Evolutionary conservation across 2,888 invertebrate species (phyloP).

Genomic region (Temnothorax rugatulus): DNA sequence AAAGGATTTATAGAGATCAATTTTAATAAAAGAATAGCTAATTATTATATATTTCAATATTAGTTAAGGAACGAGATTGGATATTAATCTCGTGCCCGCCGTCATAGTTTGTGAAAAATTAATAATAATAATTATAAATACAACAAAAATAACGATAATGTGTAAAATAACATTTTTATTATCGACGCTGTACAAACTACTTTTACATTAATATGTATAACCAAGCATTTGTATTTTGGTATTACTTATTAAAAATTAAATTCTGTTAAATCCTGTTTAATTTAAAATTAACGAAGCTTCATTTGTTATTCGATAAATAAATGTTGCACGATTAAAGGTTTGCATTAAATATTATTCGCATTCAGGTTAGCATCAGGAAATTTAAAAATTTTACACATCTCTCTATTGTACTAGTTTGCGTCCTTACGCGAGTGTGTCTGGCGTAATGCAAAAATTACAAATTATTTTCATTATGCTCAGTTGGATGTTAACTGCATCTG

Average conservation of each 20-base stretch:
- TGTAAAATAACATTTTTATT: slow-evolving; percentile 27
- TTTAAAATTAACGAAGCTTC: slow-evolving; percentile 25
- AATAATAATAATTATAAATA: slow-evolving; percentile 19
- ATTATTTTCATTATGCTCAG: slow-evolving; percentile 12
- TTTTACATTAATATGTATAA: slow-evolving; percentile 13
- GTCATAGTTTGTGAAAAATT: background rate
- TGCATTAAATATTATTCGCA: background rate
- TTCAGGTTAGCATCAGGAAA: background rate
- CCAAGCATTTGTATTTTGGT: background rate
- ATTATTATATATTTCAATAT: background rate
- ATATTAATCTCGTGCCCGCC: background rate
- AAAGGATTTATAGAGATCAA: slow-evolving; percentile 2
- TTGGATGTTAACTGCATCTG: slow-evolving; percentile 26
- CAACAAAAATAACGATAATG: background rate
- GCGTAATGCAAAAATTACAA: background rate
- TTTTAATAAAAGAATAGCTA: background rate
- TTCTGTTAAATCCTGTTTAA: slow-evolving; percentile 16
- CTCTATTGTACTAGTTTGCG: background rate
- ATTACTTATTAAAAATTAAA: slow-evolving; percentile 13
- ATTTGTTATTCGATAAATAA: slow-evolving; percentile 27
- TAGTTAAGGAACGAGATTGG: background rate
- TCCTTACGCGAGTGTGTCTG: background rate
- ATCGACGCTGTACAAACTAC: background rate
- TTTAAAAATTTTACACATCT: background rate
- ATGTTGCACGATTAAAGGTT: background rate